Base-by-base conservation (phyloP, 1,140 invertebrate genomes). In the Pogonognathellus flavescens region DNA sequence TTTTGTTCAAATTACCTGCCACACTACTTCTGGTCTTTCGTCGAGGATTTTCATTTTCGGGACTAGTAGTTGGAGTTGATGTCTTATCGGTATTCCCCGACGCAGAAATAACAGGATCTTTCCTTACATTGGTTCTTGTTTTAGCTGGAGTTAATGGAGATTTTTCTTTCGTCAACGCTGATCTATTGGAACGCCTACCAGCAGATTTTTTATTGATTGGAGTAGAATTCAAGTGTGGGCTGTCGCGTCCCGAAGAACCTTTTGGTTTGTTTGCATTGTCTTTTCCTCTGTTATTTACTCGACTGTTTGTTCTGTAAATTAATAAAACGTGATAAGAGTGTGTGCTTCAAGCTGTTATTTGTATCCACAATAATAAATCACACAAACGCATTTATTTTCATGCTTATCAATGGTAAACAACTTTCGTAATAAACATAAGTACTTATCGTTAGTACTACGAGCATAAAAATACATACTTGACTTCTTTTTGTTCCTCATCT, bases 1-100 rank as follows among this genome's bases (percentile, higher is more conserved):
- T n/a, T 41, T 53, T 84, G 31, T 53, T 41, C 22, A 41, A 80
- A 11, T 50, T 87, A 83, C 84, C 84, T 57, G 84, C 87, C 53
- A 60, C 88, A 84, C 86, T 88, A 70, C 88, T 88, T 49, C 88
- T 84, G 0, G 88, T 88, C 84, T 88, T 88, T 9, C 88, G 16
- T 8, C 87, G 11, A 49, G 85, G 84, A 86, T 86, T 88, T 50
- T 86, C 85, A 87, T 85, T 88, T 83, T 88, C 86, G 1, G 85
- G 85, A 31, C 66, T 82, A 16, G 88, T 82, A 14, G 82, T 53
- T 55, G 86, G 62, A 9, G 83, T 86, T 62, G 80, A 52, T 16
- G 49, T 55, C 10, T 70, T 84, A 10, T 80, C 82, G 0, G 25
- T 41, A 41, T 11, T 84, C 3, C 80, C 60, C 13, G 16, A 3